Evolutionary conservation across 2,797 vertebrate genomes (phyloP), one percentile per base, ranked within the genome.

Genomic region (Tolypeutes matacus): DNA sequence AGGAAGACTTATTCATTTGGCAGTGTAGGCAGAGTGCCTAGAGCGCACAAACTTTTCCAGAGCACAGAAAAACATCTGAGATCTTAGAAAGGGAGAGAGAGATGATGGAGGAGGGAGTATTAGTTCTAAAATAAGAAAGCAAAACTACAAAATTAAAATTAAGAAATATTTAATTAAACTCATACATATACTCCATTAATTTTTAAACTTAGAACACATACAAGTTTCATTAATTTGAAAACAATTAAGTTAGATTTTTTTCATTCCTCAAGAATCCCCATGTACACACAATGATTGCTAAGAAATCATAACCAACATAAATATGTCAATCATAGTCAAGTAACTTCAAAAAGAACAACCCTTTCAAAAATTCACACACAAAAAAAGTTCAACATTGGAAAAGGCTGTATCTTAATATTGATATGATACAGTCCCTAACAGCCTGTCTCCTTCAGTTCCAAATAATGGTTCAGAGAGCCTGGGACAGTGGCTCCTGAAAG

Each of bases 251-350:
- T 8, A 72, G n/a, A 82, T 51, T 73, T 82, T 73, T 73, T 56
- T n/a, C n/a, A 82, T 91, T 83, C 69, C 87, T 58, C 14, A 83
- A 51, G 56, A 91, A 82, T 73, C 62, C 39, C 34, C 56, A 82
- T 34, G 25, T 70, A 60, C 27, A 1, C 29, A 56, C 53, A 56
- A 56, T 49, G 18, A 49, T 46, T 49, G 31, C 85, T 83, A 70
- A 91, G 60, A 36, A 21, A 31, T 21, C 46, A 2, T 60, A 81
- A 27, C 77, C 36, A 75, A 83, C 73, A 51, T 80, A 58, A 72
- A 70, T n/a, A n/a, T 73, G 42, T 82, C 9, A 73, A 83, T 73
- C 56, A 73, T 36, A 62, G 31, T 39, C 78, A 51, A 90, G 60
- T 81, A 27, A 88, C 36, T 77, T 53, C 18, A 82, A 83, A 91